phyloP scores from a whole-genome alignment of 2,797 vertebrate species.

The Pyrocephalus nanus region DNA sequence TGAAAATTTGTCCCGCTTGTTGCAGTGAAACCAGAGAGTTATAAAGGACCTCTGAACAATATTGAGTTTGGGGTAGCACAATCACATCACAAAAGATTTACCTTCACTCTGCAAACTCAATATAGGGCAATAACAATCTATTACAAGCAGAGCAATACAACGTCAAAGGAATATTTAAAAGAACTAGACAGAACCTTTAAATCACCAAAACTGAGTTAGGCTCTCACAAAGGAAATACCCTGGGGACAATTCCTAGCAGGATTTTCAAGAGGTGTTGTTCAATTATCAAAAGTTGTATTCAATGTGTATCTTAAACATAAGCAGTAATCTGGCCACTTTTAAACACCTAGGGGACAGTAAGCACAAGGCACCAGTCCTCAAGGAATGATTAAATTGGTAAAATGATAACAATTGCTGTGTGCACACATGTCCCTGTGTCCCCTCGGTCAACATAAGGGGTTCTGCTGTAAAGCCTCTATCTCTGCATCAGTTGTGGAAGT shows the following conservation, averaged over 20 bases:
- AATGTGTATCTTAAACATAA: slow-evolving; percentile 62
- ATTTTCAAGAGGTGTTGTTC: slow-evolving; percentile 74
- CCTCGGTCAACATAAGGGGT: not conserved
- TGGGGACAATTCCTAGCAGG: slow-evolving; percentile 72
- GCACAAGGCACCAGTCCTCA: slow-evolving; percentile 28
- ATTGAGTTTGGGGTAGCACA: slow-evolving; percentile 90
- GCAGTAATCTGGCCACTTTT: slow-evolving; percentile 38
- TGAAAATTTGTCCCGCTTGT: slow-evolving; percentile 90
- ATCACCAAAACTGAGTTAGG: slow-evolving; percentile 87
- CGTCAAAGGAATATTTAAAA: slow-evolving; percentile 88
- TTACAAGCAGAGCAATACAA: slow-evolving; percentile 87
- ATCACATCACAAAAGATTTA: slow-evolving; percentile 97
- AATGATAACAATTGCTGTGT: not conserved
- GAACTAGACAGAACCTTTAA: slow-evolving; percentile 90
- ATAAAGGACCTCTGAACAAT: slow-evolving; percentile 83
- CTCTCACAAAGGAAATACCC: slow-evolving; percentile 77
- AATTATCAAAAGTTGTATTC: slow-evolving; percentile 75
- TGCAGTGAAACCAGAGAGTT: slow-evolving; percentile 83
- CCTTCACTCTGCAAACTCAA: slow-evolving; percentile 92
- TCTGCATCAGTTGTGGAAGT: not conserved
- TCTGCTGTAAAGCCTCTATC: not conserved
- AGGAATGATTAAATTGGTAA: not conserved
- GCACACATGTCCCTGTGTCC: not conserved
- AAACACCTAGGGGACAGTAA: slow-evolving; percentile 45
- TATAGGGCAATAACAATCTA: slow-evolving; percentile 95